Evolutionary conservation across 2,888 invertebrate species (phyloP).

Genomic region (Erebia ligea): DNA sequence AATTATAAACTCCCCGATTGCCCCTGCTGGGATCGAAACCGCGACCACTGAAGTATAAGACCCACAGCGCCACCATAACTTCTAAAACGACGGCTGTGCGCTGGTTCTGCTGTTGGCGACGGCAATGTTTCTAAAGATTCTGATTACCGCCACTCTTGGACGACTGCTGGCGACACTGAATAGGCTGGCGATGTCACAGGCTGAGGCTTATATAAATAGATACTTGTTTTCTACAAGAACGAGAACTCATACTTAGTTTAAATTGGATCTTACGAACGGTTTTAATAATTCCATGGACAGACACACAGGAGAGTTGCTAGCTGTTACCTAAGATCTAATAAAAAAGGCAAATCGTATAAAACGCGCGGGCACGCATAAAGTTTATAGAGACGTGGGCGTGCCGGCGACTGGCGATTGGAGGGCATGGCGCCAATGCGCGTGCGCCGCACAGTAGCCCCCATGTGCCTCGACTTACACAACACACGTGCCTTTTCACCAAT

Average conservation of each 20-base stretch:
- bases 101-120: no score
- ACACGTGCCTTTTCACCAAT: neutral
- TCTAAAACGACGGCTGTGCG: no score
- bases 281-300: neutral
- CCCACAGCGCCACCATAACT: no score
- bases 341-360: conserved; percentile 19
- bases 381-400: conserved; percentile 62
- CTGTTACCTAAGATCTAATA: conserved; percentile 3
- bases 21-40: no score
- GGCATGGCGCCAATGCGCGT: conserved; percentile 75
- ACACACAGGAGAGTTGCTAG: neutral
- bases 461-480: conserved; percentile 38
- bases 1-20: no score
- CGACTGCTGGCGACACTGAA: no score
- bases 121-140: no score
- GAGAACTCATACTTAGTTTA: neutral
- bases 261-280: neutral
- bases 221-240: no score
- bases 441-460: conserved; percentile 73
- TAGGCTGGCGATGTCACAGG: no score
- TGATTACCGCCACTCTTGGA: no score
- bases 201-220: no score
- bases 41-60: no score
- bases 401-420: conserved; percentile 70
- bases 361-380: conserved; percentile 34